Percentiles rank a stretch among this genome's conserved stretches.
phyloP scores from a whole-genome alignment of 2,113 vertebrate species.

The human region GRCh38 chr3:9537001-9537500 shows the following conservation, averaged over 20 bases:
- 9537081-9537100: too few species aligned
- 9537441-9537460: not conserved
- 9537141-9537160: not conserved
- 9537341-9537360: not conserved
- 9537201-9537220: not conserved
- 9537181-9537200: not conserved
- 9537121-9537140: not conserved
- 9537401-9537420: not conserved
- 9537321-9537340: not conserved
- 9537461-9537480: not conserved
- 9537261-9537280: not conserved
- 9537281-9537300: not conserved
- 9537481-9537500: not conserved
- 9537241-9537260: not conserved
- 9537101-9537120: not conserved
- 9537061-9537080: too few species aligned
- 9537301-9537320: not conserved
- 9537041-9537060: too few species aligned
- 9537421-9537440: not conserved
- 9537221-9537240: not conserved
- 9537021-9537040: too few species aligned
- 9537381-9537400: not conserved
- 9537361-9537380: not conserved
- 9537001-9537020: too few species aligned
- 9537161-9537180: not conserved